phyloP scores from a whole-genome alignment of 1,140 invertebrate genomes.

The Conus ventricosus region DNA sequence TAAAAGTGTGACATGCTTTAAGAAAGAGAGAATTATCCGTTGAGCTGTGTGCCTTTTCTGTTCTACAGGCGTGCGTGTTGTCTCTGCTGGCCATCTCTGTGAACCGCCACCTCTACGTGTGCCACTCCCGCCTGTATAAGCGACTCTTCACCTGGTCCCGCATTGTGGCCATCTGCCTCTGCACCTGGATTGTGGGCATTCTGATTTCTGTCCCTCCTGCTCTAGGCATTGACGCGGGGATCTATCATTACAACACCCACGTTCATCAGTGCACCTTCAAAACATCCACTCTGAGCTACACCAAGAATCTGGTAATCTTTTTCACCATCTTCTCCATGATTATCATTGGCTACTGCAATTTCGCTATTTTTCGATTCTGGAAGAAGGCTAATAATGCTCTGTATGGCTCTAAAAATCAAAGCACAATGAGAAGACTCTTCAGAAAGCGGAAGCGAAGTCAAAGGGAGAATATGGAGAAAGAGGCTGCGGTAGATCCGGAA shows the following conservation, averaged over 20 bases:
- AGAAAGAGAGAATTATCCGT: no score
- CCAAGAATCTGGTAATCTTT: neutral
- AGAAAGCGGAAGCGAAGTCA: no score
- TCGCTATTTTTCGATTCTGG: neutral
- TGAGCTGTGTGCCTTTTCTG: neutral
- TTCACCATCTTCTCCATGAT: neutral
- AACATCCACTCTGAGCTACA: neutral
- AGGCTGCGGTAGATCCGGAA: neutral
- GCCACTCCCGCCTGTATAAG: no score
- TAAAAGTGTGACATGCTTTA: no score
- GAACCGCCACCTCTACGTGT: slow-evolving; percentile 3
- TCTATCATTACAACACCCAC: no score
- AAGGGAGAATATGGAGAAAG: neutral
- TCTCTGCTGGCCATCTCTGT: slow-evolving; percentile 13
- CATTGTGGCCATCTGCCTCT: no score
- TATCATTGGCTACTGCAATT: slow-evolving; percentile 6
- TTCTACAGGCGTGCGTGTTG: neutral
- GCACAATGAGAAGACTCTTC: no score
- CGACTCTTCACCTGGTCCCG: no score
- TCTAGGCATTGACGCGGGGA: no score
- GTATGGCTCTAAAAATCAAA: neutral
- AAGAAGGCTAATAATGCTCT: neutral
- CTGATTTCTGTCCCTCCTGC: no score
- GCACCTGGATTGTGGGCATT: no score
- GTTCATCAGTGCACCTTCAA: no score